Evolutionary conservation across 1,140 invertebrate genomes (phyloP).

Genomic region (Heliconius congener): DNA sequence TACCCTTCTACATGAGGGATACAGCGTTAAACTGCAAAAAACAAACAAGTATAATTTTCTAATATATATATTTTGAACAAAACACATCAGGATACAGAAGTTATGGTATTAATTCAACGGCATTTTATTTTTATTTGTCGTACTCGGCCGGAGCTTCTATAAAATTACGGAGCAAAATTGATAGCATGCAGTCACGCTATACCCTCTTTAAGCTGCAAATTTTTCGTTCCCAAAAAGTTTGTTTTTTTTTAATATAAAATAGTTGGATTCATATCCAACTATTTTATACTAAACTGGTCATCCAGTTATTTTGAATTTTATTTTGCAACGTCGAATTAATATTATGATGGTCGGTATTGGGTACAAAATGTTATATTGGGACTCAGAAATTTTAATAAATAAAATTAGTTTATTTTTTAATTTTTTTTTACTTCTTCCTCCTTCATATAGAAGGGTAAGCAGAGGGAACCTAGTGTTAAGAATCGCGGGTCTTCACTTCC

Average conservation of each 20-base stretch:
- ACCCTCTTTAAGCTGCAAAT: slow-evolving; percentile 10
- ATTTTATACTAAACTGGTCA: neutral
- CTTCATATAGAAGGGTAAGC: too few relatives aligned
- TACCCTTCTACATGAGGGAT: too few relatives aligned
- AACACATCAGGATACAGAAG: neutral
- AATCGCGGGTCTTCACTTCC: too few relatives aligned
- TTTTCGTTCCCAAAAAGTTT: slow-evolving; percentile 9
- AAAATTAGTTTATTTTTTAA: too few relatives aligned
- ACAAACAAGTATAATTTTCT: too few relatives aligned
- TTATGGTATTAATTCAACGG: neutral
- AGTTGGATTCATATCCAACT: neutral
- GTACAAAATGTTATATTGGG: too few relatives aligned
- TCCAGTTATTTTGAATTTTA: neutral
- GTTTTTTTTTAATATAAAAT: neutral
- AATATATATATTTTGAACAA: neutral
- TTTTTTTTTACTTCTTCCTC: too few relatives aligned
- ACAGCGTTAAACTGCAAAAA: too few relatives aligned
- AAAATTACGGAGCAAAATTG: slow-evolving; percentile 28
- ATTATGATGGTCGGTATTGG: neutral
- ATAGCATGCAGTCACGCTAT: slow-evolving; percentile 28
- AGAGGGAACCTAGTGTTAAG: too few relatives aligned
- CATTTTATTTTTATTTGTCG: slow-evolving; percentile 21
- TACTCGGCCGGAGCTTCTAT: slow-evolving; percentile 22
- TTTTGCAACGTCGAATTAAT: neutral
- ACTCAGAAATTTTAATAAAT: too few relatives aligned